phyloP scores from a whole-genome alignment of 2,113 vertebrate species.

The Bombycilla garrulus region DNA sequence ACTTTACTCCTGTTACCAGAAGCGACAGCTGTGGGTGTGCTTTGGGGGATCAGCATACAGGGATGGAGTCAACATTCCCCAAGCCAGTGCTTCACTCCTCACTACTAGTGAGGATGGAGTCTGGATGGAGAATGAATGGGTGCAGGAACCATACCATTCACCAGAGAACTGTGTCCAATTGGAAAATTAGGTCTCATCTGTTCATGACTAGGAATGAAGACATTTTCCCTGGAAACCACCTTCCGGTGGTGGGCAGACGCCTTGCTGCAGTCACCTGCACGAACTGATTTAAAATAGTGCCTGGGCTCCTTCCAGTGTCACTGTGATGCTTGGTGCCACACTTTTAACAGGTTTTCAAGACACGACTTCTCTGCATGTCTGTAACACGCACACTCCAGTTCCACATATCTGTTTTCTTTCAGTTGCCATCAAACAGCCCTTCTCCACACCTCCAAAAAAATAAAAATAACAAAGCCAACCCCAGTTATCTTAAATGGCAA shows the following conservation, averaged over 20 bases:
- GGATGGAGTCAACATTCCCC: background rate
- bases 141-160: background rate
- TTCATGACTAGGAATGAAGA: background rate
- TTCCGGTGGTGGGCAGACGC: background rate
- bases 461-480: conserved; percentile 44
- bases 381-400: background rate
- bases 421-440: background rate
- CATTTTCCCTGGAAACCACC: background rate
- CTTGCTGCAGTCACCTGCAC: background rate
- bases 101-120: background rate
- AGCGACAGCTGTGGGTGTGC: fast-evolving
- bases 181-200: background rate
- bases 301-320: background rate
- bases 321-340: background rate
- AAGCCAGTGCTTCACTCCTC: background rate
- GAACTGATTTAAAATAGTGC: background rate
- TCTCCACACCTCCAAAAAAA: conserved; percentile 18
- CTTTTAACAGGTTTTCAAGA: background rate
- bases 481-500: conserved; percentile 28
- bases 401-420: background rate
- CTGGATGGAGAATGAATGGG: background rate
- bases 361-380: background rate
- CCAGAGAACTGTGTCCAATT: background rate
- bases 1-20: background rate
- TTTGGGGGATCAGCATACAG: background rate